phyloP scores from a whole-genome alignment of 2,797 vertebrate species.

The Natrix natrix region DNA sequence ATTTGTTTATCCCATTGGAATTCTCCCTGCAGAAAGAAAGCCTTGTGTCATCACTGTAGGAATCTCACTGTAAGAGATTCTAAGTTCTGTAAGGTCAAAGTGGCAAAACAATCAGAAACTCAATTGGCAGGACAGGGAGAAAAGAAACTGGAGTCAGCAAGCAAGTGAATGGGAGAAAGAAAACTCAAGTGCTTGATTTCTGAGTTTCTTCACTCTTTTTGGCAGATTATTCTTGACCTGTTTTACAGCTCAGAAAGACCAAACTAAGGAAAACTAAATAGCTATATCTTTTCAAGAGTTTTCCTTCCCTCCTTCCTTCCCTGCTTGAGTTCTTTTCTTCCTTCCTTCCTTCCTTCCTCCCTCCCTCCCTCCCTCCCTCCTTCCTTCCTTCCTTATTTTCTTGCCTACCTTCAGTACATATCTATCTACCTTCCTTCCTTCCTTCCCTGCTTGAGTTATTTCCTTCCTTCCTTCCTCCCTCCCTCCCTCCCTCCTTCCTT shows the following conservation, averaged over 20 bases:
- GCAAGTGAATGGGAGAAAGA: neutral
- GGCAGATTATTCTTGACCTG: neutral
- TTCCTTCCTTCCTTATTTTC: too few relatives aligned
- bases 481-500: too few relatives aligned
- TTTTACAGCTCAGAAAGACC: neutral
- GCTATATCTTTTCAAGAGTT: neutral
- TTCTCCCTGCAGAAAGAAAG: constrained; percentile 37
- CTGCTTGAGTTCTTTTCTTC: too few relatives aligned
- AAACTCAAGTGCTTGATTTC: neutral
- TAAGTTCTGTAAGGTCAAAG: constrained; percentile 24
- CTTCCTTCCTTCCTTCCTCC: neutral
- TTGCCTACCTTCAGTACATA: too few relatives aligned
- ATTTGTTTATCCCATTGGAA: constrained; percentile 58
- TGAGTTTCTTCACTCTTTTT: neutral
- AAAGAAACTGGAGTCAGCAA: neutral
- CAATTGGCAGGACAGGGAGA: constrained; percentile 15
- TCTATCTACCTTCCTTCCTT: too few relatives aligned
- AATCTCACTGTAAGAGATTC: constrained; percentile 24
- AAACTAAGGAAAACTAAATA: neutral
- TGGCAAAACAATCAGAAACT: constrained; percentile 6
- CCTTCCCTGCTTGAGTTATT: too few relatives aligned
- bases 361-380: too few relatives aligned
- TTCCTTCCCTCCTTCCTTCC: neutral
- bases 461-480: too few relatives aligned
- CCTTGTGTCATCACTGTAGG: constrained; percentile 33